These are phyloP conservation scores for Nomia melanderi DNA, from an alignment of 1,140 invertebrate genomes.

Conservation along the genomic window DNA sequence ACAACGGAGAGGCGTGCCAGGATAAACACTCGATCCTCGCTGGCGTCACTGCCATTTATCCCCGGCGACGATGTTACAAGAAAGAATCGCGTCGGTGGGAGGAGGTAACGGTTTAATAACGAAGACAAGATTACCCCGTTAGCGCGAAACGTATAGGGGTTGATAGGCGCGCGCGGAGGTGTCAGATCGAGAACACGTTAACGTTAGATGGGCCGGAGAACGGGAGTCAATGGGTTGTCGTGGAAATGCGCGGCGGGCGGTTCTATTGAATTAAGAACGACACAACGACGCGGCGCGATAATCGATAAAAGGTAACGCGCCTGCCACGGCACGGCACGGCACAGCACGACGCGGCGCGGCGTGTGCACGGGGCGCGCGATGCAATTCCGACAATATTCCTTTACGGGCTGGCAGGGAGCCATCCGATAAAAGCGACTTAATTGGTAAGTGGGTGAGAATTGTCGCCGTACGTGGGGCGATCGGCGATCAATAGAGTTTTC, in stretches of 20 bases:
- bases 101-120: not conserved
- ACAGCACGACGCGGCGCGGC: too few relatives aligned
- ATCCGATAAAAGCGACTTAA: constrained; percentile 51
- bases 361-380: not conserved
- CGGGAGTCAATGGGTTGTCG: not conserved
- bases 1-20: too few relatives aligned
- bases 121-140: not conserved
- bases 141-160: not conserved
- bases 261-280: constrained; percentile 25
- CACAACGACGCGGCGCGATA: not conserved
- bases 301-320: constrained; percentile 14
- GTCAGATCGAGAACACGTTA: not conserved
- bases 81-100: not conserved
- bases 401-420: constrained; percentile 17
- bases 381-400: constrained; percentile 30
- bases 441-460: constrained; percentile 61
- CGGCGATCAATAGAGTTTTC: constrained; percentile 56
- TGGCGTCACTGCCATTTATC: too few relatives aligned
- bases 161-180: not conserved
- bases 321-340: not conserved
- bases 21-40: too few relatives aligned
- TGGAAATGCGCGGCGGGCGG: not conserved
- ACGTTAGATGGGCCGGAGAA: too few relatives aligned
- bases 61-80: not conserved
- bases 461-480: constrained; percentile 35